A percentile compares a stretch with the other conserved stretches of the same genome.
Conservation (phyloP, 2,797 vertebrate genomes). For the Danio jaintianensis region DNA sequence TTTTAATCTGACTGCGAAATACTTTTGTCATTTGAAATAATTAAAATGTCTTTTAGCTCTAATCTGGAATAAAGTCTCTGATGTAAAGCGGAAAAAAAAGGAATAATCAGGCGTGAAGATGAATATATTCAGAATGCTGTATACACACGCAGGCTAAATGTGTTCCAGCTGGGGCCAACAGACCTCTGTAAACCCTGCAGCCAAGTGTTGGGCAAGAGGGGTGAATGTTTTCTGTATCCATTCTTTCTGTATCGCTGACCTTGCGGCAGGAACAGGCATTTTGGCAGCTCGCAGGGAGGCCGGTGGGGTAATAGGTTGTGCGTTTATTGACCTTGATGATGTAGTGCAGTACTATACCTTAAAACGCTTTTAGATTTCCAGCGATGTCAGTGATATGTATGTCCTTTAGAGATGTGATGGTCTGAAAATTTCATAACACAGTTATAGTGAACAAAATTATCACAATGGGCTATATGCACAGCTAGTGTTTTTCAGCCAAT, state of each 20-base stretch:
- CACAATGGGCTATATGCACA: no score
- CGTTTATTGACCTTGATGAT: conserved; percentile 30
- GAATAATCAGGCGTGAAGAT: conserved; percentile 1
- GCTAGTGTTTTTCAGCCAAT: no score
- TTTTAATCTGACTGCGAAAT: conserved; percentile 10
- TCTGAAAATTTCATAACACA: no score
- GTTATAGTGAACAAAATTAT: no score
- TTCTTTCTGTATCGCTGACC: conserved; percentile 30
- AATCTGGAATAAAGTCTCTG: not conserved
- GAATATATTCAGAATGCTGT: not conserved
- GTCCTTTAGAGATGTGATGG: no score
- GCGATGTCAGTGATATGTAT: not conserved
- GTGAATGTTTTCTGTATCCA: conserved; percentile 31
- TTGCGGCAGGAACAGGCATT: not conserved
- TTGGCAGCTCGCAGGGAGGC: not conserved
- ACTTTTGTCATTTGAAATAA: not conserved
- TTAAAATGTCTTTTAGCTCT: not conserved
- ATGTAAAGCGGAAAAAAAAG: conserved; percentile 14
- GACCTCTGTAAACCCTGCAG: conserved; percentile 24
- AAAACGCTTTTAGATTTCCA: conserved; percentile 26
- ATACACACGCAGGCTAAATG: conserved; percentile 11
- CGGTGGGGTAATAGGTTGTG: not conserved
- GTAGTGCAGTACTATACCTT: not conserved
- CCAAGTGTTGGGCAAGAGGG: conserved; percentile 1
- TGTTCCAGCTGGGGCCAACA: conserved; percentile 37